phyloP scores from a whole-genome alignment of 2,797 vertebrate species.

The Phoxinus dragarum region DNA sequence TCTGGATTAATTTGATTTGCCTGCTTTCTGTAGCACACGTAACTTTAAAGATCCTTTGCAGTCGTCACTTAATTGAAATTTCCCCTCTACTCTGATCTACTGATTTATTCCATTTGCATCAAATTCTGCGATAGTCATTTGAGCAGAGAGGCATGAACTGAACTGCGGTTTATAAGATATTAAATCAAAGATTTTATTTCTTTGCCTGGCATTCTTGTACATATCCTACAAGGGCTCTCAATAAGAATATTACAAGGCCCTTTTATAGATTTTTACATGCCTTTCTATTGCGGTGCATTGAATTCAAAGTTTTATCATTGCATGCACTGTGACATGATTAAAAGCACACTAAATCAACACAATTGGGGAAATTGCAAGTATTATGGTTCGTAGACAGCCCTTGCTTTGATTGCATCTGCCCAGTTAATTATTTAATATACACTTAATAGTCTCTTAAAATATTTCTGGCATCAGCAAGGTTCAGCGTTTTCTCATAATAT shows the following conservation, averaged over 20 bases:
- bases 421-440: constrained; percentile 39
- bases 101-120: constrained; percentile 53
- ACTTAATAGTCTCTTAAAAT: constrained; percentile 12
- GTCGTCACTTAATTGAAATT: constrained; percentile 62
- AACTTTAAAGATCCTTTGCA: constrained; percentile 55
- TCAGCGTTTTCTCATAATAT: constrained; percentile 18
- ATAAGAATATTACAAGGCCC: constrained; percentile 39
- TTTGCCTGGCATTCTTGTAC: constrained; percentile 36
- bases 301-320: constrained; percentile 26
- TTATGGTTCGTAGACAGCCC: not conserved
- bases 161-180: constrained; percentile 46
- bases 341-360: constrained; percentile 13
- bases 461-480: not conserved
- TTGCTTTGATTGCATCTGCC: not conserved
- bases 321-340: constrained; percentile 22
- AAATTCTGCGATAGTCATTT: constrained; percentile 46
- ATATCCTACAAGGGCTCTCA: constrained; percentile 35
- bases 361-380: constrained; percentile 9
- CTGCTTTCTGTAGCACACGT: constrained; percentile 48
- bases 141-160: constrained; percentile 44
- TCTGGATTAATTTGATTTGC: constrained; percentile 53
- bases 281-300: constrained; percentile 8
- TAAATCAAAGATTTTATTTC: constrained; percentile 51
- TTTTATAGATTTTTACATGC: constrained; percentile 43
- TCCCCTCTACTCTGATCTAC: constrained; percentile 51